Base-by-base conservation (phyloP, 2,797 vertebrate genomes). In the Protosalanx chinensis region DNA sequence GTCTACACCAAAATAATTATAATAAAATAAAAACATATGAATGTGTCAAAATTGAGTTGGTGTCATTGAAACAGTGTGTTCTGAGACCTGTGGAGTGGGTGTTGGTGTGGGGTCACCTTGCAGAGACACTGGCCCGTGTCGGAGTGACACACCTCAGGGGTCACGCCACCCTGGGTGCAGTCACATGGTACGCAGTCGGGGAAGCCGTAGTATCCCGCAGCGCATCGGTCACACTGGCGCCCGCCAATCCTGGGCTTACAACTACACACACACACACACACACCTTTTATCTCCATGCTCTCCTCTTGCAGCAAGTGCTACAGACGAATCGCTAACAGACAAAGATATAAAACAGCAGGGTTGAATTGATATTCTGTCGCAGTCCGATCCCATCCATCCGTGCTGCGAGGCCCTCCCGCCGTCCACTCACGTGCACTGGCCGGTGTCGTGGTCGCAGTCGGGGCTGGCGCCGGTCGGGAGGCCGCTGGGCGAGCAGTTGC, bases 341-440 rank as follows among this genome's bases (percentile, higher is more conserved):
- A 6, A 37, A 37, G 35, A 37, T 7, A 37, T 37, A 6, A 46
- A 46, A 46, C 41, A 46, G 41, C 41, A 46, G 41, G 41, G 13
- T 8, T 46, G 8, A 46, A 46, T 46, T 3, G 1, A 13, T 13
- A 46, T 13, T 10, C 3, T 8, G 37, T 41, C 37, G 13, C 41
- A 12, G 13, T 46, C 10, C 13, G 41, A 46, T 46, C 41, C 41
- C 41, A 46, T 63, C 15, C 30, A 13, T 35, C 37, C 23, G 12
- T 18, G 4, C 18, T 13, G 1, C 53, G 23, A 29, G 5, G 15
- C 1, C 13, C 6, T 6, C 37, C 0, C 49, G 3, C 1, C 18
- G 68, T 68, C 18, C 29, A 88, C 94, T 91, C 84, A 97, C 97
- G 74, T 93, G 94, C 97, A 98, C 76, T 97, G 96, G 16, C 97